These are phyloP conservation scores for Phengaris alcon DNA, from an alignment of 2,888 invertebrate genomes.

Conservation along the genomic window DNA sequence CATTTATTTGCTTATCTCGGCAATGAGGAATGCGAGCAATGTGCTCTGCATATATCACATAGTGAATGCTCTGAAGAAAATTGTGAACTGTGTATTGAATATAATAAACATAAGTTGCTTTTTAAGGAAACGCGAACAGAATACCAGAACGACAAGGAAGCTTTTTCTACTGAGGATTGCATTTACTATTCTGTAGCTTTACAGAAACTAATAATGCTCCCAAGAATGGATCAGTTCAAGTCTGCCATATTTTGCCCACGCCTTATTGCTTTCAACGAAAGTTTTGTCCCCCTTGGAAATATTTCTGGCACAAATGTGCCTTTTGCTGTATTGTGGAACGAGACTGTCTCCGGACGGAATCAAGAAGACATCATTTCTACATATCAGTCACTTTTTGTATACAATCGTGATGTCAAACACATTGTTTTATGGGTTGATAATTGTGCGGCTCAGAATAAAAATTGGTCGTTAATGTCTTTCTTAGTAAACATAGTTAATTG, in stretches of 20 bases:
- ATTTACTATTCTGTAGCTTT: constrained; percentile 21
- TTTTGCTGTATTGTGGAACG: constrained; percentile 17
- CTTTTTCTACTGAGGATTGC: background rate
- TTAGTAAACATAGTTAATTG: too few species aligned
- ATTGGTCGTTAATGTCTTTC: too few species aligned
- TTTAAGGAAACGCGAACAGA: background rate
- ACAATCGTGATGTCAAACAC: too few species aligned
- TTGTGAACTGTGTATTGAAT: background rate
- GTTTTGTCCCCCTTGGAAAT: constrained; percentile 7
- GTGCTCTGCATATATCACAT: constrained; percentile 4
- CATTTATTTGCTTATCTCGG: too few species aligned
- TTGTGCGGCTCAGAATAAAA: too few species aligned
- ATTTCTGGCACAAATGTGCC: constrained; percentile 11
- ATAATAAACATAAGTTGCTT: background rate
- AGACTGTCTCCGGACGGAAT: constrained; percentile 18
- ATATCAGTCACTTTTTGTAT: background rate
- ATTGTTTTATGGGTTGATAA: too few species aligned
- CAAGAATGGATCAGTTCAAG: constrained; percentile 17
- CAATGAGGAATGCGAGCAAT: constrained; percentile 23
- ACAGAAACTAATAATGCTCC: constrained; percentile 22
- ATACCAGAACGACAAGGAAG: constrained; percentile 1
- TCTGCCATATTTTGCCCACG: background rate
- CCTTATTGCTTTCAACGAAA: constrained; percentile 11
- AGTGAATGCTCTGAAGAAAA: background rate
- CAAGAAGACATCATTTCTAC: constrained; percentile 20